Percentiles rank a stretch among this genome's conserved stretches.
These are phyloP conservation scores for Cheilosia vernalis DNA, from an alignment of 2,888 invertebrate genomes.

Conservation along the genomic window DNA sequence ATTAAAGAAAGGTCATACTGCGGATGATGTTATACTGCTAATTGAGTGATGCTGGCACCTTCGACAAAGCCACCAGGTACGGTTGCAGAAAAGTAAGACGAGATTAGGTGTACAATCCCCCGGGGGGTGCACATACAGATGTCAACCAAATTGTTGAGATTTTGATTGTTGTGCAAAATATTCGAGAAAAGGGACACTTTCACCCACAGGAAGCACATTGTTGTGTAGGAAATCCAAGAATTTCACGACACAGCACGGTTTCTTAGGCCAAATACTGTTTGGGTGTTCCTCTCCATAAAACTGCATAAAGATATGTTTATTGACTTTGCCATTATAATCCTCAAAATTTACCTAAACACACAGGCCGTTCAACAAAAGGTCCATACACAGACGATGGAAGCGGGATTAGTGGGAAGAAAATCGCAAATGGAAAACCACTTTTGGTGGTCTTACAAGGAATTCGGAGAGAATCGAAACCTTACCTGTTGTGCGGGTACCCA, in stretches of 20 bases:
- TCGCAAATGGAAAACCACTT: constrained; percentile 66
- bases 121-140: constrained; percentile 56
- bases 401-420: constrained; percentile 53
- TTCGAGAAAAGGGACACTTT: constrained; percentile 51
- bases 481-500: constrained; percentile 66
- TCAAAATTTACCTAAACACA: constrained; percentile 73
- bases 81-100: neutral
- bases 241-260: constrained; percentile 63
- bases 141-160: constrained; percentile 44
- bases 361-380: constrained; percentile 17
- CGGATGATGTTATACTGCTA: constrained; percentile 35
- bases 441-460: constrained; percentile 70
- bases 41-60: constrained; percentile 47
- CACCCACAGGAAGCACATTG: constrained; percentile 50
- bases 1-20: constrained; percentile 25
- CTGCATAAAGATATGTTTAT: constrained; percentile 67
- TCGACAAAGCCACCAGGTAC: constrained; percentile 9
- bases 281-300: constrained; percentile 38
- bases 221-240: constrained; percentile 57
- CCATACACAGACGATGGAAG: neutral
- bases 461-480: constrained; percentile 6
- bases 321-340: constrained; percentile 71
- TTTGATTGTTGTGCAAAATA: constrained; percentile 60
- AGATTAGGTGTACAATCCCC: neutral
- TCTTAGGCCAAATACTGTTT: constrained; percentile 19